Evolutionary conservation across 2,113 vertebrate genomes (phyloP), one percentile per base, ranked within the genome.

Genomic region (Semicossyphus pulcher): DNA sequence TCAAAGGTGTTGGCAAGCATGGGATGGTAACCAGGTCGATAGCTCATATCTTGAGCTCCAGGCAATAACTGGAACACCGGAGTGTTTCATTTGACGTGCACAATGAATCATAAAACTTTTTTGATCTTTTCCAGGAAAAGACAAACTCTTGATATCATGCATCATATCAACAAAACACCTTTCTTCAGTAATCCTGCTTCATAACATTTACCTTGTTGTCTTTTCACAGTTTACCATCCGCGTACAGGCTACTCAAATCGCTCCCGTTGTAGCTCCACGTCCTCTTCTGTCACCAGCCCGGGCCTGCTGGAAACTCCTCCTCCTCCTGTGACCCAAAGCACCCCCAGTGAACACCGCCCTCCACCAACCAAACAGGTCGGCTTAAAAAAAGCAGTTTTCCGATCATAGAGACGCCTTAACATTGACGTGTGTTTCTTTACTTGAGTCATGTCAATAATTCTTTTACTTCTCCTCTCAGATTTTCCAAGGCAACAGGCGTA

Each of bases 201-300:
- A n/a, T n/a, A n/a, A n/a, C n/a, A 31, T 54, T 48, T 1, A 9
- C 11, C 5, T 18, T 51, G 5, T 59, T 42, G 42, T 63, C 65
- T 16, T 28, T 12, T 49, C 53, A 0, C 73, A 98, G 96, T 98
- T 75, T 97, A 97, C 67, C 97, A 97, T 48, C 97, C 97, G 37
- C 96, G 94, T 83, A 98, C 96, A 31, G 95, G 94, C 65, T 98
- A 97, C 76, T 98, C 97, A 3, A 92, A 89, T 56, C 93, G 97
- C 0, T 95, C 94, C 4, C 95, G 95, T 0, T 96, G 96, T 72
- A 93, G 94, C 89, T 96, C 95, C 1, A 79, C 86, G 8, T 79
- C 93, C 0, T 92, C 95, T 2, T 91, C 95, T 2, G 77, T 93
- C 48, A 87, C 90, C 59, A 80, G 83, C 59, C 91, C 91, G 0